These are phyloP conservation scores for Chromobotia macracanthus DNA, from an alignment of 2,797 vertebrate genomes.

Conservation along the genomic window DNA sequence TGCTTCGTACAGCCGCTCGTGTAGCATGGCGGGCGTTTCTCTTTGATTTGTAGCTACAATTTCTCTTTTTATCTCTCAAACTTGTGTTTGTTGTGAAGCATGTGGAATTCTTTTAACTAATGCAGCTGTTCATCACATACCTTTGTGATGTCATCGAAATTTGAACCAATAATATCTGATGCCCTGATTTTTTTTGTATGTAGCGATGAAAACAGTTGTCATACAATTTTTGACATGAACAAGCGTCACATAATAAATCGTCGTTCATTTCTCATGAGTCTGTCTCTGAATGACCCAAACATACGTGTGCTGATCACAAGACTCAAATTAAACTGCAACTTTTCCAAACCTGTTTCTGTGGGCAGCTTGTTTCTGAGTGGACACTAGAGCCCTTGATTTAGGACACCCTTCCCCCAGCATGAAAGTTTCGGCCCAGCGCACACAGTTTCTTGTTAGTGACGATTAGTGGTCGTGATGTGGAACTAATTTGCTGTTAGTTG, in stretches of 20 bases:
- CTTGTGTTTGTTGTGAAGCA: constrained; percentile 21
- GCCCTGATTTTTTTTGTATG: neutral
- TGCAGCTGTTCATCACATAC: neutral
- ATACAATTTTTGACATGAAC: neutral
- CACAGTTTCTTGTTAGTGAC: constrained; percentile 36
- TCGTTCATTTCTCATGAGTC: neutral
- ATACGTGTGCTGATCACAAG: neutral
- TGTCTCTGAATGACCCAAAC: neutral
- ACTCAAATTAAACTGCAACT: constrained; percentile 25
- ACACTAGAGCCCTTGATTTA: constrained; percentile 27
- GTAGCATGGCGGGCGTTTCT: neutral
- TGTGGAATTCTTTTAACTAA: constrained; percentile 20
- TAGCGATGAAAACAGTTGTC: neutral
- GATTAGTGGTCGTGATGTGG: constrained; percentile 47
- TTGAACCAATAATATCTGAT: neutral
- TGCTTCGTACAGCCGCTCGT: constrained; percentile 7
- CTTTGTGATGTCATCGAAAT: neutral
- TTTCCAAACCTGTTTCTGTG: constrained; percentile 26
- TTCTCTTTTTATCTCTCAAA: constrained; percentile 17
- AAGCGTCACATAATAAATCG: neutral
- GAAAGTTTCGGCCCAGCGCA: constrained; percentile 33
- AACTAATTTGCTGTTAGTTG: constrained; percentile 49
- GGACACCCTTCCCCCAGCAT: constrained; percentile 31
- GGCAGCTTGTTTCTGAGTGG: constrained; percentile 10
- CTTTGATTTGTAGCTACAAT: constrained; percentile 36